Base-by-base conservation (phyloP, 64 coral and sea anemone genomes). In the Trachythela sp. region DNA sequence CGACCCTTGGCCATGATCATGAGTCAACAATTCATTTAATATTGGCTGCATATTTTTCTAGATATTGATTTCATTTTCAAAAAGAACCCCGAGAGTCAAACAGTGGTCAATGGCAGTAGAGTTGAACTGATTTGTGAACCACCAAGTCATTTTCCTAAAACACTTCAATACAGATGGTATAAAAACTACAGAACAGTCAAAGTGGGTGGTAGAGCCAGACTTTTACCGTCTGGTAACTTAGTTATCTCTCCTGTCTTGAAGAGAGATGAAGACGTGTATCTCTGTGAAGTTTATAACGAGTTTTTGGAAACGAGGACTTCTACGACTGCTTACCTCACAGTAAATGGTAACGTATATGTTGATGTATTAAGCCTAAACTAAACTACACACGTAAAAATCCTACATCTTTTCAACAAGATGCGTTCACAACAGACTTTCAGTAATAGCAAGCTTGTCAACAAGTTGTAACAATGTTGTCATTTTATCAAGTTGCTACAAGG, bases 201-300 rank as follows among this genome's bases (percentile, higher is more conserved):
- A 20, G 41, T 76, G 36, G 32, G 50, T 13, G 91, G 77, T 77
- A 30, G 32, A 37, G 58, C 87, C 70, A 86, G 76, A 17, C 89
- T 94, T 64, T 90, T 86, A 24, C 91, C 88, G 49, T 89, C 91
- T 14, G 95, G 95, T 30, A 90, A 91, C 22, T 60, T 98, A 56
- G 89, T 71, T 11, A 84, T 98, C 24, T 83, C 13, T 8, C 84
- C 89, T 13, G 58, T 92, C 22, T 92, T 91, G 85, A 98, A 98
- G 40, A 88, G 90, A 22, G 95, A 98, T 87, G 93, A 98, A 91
- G 95, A 93, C 9, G 90, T 86, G 13, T 98, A 94, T 48, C 94
- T 98, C 86, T 98, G 95, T 70, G 92, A 93, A 85, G 95, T 75
- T 43, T 84, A 32, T 8, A 98, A 94, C 76, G 37, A 48, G 37